Evolutionary conservation across 2,113 vertebrate species (phyloP).

Genomic region (Notarius quadriscutis): DNA sequence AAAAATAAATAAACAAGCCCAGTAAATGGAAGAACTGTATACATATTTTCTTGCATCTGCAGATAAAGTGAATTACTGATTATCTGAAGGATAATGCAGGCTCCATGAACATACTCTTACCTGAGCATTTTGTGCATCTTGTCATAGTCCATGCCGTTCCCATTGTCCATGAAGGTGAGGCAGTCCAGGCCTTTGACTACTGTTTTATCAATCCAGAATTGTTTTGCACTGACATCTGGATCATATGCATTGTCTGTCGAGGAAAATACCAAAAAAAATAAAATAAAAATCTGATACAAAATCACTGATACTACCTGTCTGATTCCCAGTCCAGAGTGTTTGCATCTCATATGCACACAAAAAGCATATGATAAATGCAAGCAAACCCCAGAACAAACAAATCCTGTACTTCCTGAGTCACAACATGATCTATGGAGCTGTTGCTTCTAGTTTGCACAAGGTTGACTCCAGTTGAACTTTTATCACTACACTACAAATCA

Average conservation of each 20-base stretch:
- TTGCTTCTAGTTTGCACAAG: not conserved
- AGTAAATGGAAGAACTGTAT: not conserved
- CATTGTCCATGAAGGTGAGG: conserved; percentile 65
- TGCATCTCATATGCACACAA: not conserved
- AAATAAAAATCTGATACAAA: not conserved
- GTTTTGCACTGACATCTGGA: conserved; percentile 70
- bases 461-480: not conserved
- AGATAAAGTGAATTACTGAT: not conserved
- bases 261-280: not conserved
- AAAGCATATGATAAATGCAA: conserved; percentile 4
- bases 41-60: not conserved
- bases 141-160: conserved; percentile 83
- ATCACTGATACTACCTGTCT: not conserved
- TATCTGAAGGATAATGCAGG: not conserved
- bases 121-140: conserved; percentile 95
- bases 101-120: conserved; percentile 63
- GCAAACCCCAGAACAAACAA: not conserved
- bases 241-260: conserved; percentile 82
- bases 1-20: not conserved
- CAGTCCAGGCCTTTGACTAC: conserved; percentile 75
- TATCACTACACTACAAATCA: not conserved
- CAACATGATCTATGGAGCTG: not conserved
- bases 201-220: conserved; percentile 95
- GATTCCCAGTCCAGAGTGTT: not conserved
- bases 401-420: not conserved